These are phyloP conservation scores for Beris chalybata DNA, from an alignment of 2,888 invertebrate genomes.

Conservation along the genomic window DNA sequence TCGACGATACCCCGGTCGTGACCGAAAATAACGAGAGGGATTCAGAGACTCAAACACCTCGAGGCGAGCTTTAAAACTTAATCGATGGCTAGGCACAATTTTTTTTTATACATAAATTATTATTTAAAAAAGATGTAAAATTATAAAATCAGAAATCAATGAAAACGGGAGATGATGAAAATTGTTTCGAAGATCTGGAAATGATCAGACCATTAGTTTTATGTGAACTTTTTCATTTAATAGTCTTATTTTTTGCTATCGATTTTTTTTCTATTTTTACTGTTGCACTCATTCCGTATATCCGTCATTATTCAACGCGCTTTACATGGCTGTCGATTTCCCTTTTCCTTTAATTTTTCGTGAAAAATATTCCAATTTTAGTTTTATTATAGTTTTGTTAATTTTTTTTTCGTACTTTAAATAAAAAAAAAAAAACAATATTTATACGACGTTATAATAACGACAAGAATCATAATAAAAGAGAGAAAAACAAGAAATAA, in stretches of 20 bases:
- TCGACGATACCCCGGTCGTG: slow-evolving; percentile 12
- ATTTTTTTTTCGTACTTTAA: slow-evolving; percentile 13
- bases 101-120: slow-evolving; percentile 22
- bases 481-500: background rate
- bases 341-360: background rate
- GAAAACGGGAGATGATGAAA: background rate
- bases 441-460: slow-evolving; percentile 30
- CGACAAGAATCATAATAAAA: slow-evolving; percentile 22
- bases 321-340: slow-evolving; percentile 15
- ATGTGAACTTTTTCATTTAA: too few relatives aligned
- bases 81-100: slow-evolving; percentile 27
- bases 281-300: slow-evolving; percentile 14
- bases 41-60: slow-evolving; percentile 35
- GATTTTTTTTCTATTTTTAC: background rate
- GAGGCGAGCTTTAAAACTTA: slow-evolving; percentile 34
- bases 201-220: background rate
- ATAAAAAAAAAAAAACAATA: slow-evolving; percentile 21
- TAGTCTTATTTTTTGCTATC: background rate
- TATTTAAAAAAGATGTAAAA: slow-evolving; percentile 15
- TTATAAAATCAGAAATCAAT: slow-evolving; percentile 8
- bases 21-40: slow-evolving; percentile 21
- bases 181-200: background rate
- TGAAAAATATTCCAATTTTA: slow-evolving; percentile 11
- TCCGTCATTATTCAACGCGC: slow-evolving; percentile 6
- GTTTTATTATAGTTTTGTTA: slow-evolving; percentile 9